Evolutionary conservation across 2,113 vertebrate species (phyloP).

Genomic region (Podiceps cristatus): DNA sequence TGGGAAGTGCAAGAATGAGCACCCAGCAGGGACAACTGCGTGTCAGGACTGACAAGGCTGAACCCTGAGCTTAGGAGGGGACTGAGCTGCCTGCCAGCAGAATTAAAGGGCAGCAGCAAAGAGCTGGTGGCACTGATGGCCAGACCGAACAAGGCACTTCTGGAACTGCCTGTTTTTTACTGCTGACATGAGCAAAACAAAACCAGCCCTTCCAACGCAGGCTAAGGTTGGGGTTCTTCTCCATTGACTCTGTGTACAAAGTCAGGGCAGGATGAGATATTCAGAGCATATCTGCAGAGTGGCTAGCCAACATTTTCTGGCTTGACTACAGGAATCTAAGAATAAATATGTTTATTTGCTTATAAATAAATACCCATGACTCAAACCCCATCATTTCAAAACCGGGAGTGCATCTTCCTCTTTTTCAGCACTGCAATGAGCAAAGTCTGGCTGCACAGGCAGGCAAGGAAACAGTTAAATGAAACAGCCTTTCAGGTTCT

Average conservation of each 20-base stretch:
- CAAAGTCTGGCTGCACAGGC: neutral
- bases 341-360: conserved; percentile 14
- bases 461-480: conserved; percentile 9
- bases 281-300: neutral
- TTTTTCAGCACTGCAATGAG: neutral
- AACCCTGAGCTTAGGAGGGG: neutral
- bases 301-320: conserved; percentile 2
- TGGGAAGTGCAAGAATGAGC: neutral
- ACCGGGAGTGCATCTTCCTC: neutral
- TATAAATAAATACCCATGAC: conserved; percentile 29
- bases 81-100: neutral
- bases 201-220: neutral
- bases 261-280: conserved; percentile 6
- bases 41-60: neutral
- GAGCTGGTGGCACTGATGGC: neutral
- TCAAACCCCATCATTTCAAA: neutral
- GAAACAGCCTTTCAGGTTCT: neutral
- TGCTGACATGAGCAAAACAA: neutral
- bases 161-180: neutral
- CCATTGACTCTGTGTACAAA: neutral
- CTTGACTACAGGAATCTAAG: conserved; percentile 22
- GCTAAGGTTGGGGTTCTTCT: neutral
- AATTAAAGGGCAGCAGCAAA: neutral
- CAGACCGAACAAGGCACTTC: neutral
- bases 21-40: neutral